Conservation (phyloP, 2,797 vertebrate genomes). For the Distichodus sexfasciatus region DNA sequence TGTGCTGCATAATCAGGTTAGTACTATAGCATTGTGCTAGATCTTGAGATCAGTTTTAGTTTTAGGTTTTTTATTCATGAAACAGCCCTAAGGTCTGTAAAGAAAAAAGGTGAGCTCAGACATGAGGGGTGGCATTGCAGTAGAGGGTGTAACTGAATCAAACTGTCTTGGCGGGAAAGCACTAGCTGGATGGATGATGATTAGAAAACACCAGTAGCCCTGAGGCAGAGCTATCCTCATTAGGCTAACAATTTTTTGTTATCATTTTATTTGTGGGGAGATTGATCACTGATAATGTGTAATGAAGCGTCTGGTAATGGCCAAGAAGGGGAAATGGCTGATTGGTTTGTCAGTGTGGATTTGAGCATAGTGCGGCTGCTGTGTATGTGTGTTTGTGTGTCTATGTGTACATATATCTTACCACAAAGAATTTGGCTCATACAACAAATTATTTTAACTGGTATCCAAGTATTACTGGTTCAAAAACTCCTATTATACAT, state of each 20-base stretch:
- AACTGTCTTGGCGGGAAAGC: conserved; percentile 9
- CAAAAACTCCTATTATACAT: too few species aligned
- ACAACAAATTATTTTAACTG: too few species aligned
- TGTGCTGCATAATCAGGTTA: conserved; percentile 49
- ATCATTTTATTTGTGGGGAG: conserved; percentile 49
- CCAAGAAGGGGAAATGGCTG: conserved; percentile 33
- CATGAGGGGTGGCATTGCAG: conserved; percentile 31
- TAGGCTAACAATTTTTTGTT: conserved; percentile 43
- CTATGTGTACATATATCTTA: too few species aligned
- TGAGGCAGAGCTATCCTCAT: conserved; percentile 34
- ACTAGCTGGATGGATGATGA: conserved; percentile 30
- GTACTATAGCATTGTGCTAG: conserved; percentile 54
- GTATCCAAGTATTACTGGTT: too few species aligned
- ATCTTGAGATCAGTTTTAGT: conserved; percentile 40
- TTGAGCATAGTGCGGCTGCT: conserved; percentile 1
- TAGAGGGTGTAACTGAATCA: conserved; percentile 30
- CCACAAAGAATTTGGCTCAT: too few species aligned
- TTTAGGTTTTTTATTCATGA: conserved; percentile 47
- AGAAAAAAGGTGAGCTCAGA: conserved; percentile 11
- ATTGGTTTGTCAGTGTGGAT: conserved; percentile 16
- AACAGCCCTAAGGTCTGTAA: conserved; percentile 10
- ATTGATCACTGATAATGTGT: conserved; percentile 47
- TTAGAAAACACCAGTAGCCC: conserved; percentile 17
- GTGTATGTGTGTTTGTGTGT: neutral
- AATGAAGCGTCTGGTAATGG: conserved; percentile 37